Base-by-base conservation (phyloP, 2,113 vertebrate genomes). In the Lipophrys pholis region DNA sequence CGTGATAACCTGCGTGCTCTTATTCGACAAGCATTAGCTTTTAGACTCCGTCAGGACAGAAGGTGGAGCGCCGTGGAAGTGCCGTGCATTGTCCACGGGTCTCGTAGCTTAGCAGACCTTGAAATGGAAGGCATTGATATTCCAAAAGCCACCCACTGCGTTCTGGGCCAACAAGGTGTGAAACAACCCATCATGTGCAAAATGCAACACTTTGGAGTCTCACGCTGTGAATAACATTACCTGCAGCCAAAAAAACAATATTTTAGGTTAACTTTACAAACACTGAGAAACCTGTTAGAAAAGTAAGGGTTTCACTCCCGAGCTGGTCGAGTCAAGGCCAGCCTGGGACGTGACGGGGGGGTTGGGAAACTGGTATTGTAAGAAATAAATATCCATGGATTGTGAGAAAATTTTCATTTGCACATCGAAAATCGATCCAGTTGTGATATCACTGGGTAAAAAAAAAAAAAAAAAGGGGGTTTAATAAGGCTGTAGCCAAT, bases 81-180 rank as follows among this genome's bases (percentile, higher is more conserved):
- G 7, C 30, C n/a, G 17, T 17, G 51, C 49, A 68, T 68, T 58
- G 54, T 74, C 72, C 0, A 8, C 78, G 42, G 41, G n/a, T 66
- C 74, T 71, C 5, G 9, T 62, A 6, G 60, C 39, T 41, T 63
- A 39, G 49, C 69, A 52, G 57, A 67, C 69, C 64, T 73, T 82
- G 65, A 74, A 73, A 71, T 63, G 63, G 42, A 80, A 82, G 21
- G 53, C 46, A 57, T 42, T 69, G 43, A 49, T 69, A 87, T 82
- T 80, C 60, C 54, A 76, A 67, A 10, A 68, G 5, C 30, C 50
- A 16, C 49, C 35, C n/a, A 11, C 53, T 45, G 38, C 45, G 40
- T 69, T 78, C 41, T 38, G 8, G 15, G 21, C 71, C 69, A 84
- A 77, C 52, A 54, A 60, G 56, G 43, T 85, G 48, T 69, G 81